Conservation (phyloP, 2,888 invertebrate genomes). For the Bugula neritina region DNA sequence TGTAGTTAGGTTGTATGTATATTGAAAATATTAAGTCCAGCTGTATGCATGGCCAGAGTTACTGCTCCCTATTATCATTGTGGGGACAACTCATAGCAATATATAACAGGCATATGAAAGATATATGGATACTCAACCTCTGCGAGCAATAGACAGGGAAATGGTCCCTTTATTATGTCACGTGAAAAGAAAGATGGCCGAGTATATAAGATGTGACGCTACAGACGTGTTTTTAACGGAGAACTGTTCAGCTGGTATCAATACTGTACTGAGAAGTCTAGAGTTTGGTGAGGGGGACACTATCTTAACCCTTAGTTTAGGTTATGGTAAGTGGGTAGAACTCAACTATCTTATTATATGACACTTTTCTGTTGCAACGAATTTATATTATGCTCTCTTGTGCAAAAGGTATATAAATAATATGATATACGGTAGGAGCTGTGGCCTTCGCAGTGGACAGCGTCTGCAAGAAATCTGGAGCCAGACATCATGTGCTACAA, state of each 20-base stretch:
- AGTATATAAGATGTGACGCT: constrained; percentile 44
- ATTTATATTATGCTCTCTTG: too few relatives aligned
- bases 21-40: too few relatives aligned
- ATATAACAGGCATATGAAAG: constrained; percentile 22
- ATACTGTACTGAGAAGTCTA: constrained; percentile 35
- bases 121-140: constrained; percentile 45
- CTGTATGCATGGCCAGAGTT: too few relatives aligned
- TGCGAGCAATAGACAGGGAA: constrained; percentile 47
- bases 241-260: constrained; percentile 46
- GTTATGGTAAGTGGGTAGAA: constrained; percentile 45
- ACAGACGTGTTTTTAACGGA: constrained; percentile 41
- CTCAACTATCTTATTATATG: too few relatives aligned
- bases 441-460: constrained; percentile 42
- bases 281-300: constrained; percentile 35
- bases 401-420: too few relatives aligned
- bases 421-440: constrained; percentile 39
- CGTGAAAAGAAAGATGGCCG: constrained; percentile 43
- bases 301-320: constrained; percentile 38
- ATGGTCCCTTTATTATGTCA: constrained; percentile 43
- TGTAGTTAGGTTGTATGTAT: too few relatives aligned
- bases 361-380: too few relatives aligned
- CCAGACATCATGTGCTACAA: constrained; percentile 36
- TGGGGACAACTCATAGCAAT: too few relatives aligned
- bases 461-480: constrained; percentile 40
- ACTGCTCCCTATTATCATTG: too few relatives aligned